These are phyloP conservation scores for Lithophane semibrunnea DNA, from an alignment of 2,888 invertebrate genomes.

Conservation along the genomic window DNA sequence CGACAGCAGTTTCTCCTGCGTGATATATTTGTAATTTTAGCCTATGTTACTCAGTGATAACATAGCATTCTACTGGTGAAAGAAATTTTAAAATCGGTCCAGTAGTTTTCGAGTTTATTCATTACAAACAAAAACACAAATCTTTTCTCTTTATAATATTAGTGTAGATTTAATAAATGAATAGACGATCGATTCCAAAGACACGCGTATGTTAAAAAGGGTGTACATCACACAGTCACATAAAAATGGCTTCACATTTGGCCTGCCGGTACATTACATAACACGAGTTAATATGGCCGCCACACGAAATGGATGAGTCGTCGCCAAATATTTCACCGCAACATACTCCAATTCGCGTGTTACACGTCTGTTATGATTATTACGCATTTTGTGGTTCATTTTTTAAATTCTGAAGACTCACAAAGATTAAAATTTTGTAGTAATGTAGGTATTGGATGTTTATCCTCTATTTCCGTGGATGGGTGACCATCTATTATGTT, in stretches of 20 bases:
- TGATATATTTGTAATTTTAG: too few relatives aligned
- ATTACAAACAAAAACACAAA: too few relatives aligned
- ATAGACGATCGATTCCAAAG: neutral
- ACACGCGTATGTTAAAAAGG: neutral
- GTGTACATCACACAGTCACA: neutral
- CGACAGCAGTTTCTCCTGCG: too few relatives aligned
- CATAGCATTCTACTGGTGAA: too few relatives aligned
- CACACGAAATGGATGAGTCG: slow-evolving; percentile 50
- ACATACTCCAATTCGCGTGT: slow-evolving; percentile 30
- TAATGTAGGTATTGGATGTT: neutral
- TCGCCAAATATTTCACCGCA: slow-evolving; percentile 28
- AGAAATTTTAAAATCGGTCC: too few relatives aligned
- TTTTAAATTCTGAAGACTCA: neutral
- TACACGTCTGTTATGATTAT: slow-evolving; percentile 4
- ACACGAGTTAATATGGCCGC: slow-evolving; percentile 20
- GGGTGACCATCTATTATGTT: too few relatives aligned
- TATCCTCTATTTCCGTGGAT: neutral
- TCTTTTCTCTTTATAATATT: too few relatives aligned
- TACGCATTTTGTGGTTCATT: slow-evolving; percentile 4
- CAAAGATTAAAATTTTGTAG: neutral
- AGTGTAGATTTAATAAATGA: too few relatives aligned
- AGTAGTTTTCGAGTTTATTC: too few relatives aligned
- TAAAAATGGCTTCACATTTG: slow-evolving; percentile 24
- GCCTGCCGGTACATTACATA: slow-evolving; percentile 8
- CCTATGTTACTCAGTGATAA: too few relatives aligned